A percentile compares a stretch with the other conserved stretches of the same genome.
phyloP scores from a whole-genome alignment of 2,797 vertebrate species.

The Chanos chanos region DNA sequence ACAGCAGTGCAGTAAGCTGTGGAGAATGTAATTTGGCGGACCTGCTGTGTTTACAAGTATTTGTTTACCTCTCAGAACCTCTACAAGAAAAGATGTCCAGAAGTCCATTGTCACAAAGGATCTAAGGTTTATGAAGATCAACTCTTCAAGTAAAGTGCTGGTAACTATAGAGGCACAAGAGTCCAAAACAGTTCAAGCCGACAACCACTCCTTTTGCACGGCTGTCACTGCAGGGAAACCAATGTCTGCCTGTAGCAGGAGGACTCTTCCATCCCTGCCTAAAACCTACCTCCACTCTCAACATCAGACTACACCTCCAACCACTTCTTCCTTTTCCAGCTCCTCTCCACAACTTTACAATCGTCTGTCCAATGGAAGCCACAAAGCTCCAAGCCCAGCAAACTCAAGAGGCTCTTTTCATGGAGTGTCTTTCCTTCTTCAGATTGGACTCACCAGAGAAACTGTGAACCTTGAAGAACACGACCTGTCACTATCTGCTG shows the following conservation, averaged over 20 bases:
- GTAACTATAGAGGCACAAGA: slow-evolving; percentile 7
- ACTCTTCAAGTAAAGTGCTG: slow-evolving; percentile 1
- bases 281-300: slow-evolving; percentile 83
- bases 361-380: slow-evolving; percentile 91
- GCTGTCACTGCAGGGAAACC: slow-evolving; percentile 70
- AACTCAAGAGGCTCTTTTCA: slow-evolving; percentile 89
- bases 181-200: slow-evolving; percentile 43
- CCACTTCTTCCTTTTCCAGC: slow-evolving; percentile 77
- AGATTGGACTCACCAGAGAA: slow-evolving; percentile 94
- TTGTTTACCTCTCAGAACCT: background rate
- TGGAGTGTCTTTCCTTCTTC: slow-evolving; percentile 91
- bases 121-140: background rate
- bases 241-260: slow-evolving; percentile 90
- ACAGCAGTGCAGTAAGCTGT: background rate
- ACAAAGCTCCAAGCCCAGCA: slow-evolving; percentile 87
- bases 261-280: slow-evolving; percentile 88
- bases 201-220: slow-evolving; percentile 50
- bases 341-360: slow-evolving; percentile 79
- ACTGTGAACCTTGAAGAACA: slow-evolving; percentile 90
- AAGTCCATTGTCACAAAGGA: no score
- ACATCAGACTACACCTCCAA: slow-evolving; percentile 75
- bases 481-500: slow-evolving; percentile 87
- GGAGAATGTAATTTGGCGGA: slow-evolving; percentile 3
- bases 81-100: no score
- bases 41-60: no score